Conservation (phyloP, 2,888 invertebrate genomes). For the Troides oblongomaculatus region DNA sequence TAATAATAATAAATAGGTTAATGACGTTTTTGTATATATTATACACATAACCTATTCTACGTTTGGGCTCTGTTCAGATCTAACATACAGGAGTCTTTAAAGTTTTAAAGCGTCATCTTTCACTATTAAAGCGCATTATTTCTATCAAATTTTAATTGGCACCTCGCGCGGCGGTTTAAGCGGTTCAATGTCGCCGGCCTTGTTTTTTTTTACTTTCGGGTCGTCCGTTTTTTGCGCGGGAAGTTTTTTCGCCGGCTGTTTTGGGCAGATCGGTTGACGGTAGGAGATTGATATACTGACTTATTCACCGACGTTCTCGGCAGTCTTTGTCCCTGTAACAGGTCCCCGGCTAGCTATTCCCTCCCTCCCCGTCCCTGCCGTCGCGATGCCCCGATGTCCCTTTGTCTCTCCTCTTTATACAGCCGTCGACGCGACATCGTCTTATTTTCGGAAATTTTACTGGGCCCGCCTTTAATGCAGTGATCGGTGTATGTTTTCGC, state of each 20-base stretch:
- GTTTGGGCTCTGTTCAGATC: too few species aligned
- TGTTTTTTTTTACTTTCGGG: constrained; percentile 46
- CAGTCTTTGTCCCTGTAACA: constrained; percentile 76
- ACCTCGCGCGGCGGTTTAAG: constrained; percentile 76
- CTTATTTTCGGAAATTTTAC: constrained; percentile 68
- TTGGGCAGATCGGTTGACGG: constrained; percentile 75
- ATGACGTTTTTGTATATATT: too few species aligned
- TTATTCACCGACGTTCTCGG: constrained; percentile 72
- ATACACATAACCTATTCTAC: too few species aligned
- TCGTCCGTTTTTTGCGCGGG: constrained; percentile 57
- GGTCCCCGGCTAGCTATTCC: constrained; percentile 52
- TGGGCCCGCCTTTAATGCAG: constrained; percentile 39
- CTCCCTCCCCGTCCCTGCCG: constrained; percentile 34
- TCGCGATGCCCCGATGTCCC: constrained; percentile 62
- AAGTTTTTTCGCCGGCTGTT: constrained; percentile 71
- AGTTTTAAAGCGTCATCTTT: neutral
- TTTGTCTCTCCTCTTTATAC: constrained; percentile 60
- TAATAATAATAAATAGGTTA: too few species aligned
- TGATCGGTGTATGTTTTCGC: constrained; percentile 43
- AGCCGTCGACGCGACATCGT: constrained; percentile 62
- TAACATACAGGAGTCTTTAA: too few species aligned
- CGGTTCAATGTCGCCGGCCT: constrained; percentile 72
- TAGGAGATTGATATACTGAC: constrained; percentile 75
- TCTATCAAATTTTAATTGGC: constrained; percentile 80
- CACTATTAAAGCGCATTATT: constrained; percentile 47